These are phyloP conservation scores for Eueides isabella DNA, from an alignment of 1,140 invertebrate genomes.

Conservation along the genomic window DNA sequence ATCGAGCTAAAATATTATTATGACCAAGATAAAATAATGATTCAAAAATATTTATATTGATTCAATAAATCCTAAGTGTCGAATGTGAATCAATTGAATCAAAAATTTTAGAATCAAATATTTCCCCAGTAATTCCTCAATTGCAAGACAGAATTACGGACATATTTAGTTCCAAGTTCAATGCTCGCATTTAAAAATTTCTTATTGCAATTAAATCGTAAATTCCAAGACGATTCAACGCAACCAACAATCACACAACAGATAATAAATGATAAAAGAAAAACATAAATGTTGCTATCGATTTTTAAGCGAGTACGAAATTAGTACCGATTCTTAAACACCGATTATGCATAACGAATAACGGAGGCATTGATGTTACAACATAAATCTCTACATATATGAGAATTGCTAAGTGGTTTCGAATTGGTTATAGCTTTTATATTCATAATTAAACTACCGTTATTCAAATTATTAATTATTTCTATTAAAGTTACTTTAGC, in stretches of 20 bases:
- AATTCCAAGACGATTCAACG: constrained; percentile 69
- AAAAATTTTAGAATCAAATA: no score
- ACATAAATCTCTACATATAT: constrained; percentile 57
- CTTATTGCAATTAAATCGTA: constrained; percentile 77
- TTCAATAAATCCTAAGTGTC: background rate
- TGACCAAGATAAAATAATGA: no score
- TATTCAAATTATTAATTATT: constrained; percentile 43
- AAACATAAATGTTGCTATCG: constrained; percentile 59
- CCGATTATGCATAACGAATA: constrained; percentile 43
- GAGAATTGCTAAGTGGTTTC: constrained; percentile 43
- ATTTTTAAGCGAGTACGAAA: constrained; percentile 51
- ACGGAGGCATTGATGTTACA: constrained; percentile 57
- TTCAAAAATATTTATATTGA: no score
- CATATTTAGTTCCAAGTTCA: constrained; percentile 41
- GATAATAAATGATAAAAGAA: constrained; percentile 70
- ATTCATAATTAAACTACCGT: constrained; percentile 53
- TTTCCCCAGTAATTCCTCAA: no score
- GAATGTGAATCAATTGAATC: no score
- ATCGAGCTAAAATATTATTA: constrained; percentile 14
- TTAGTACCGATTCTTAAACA: constrained; percentile 50
- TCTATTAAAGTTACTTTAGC: background rate
- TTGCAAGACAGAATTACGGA: background rate
- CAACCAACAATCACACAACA: constrained; percentile 78
- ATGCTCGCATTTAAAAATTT: constrained; percentile 58
- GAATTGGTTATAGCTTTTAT: constrained; percentile 54